Percentiles rank a stretch among this genome's conserved stretches.
phyloP scores from a whole-genome alignment of 2,888 invertebrate species.

The Salpingus planirostris region DNA sequence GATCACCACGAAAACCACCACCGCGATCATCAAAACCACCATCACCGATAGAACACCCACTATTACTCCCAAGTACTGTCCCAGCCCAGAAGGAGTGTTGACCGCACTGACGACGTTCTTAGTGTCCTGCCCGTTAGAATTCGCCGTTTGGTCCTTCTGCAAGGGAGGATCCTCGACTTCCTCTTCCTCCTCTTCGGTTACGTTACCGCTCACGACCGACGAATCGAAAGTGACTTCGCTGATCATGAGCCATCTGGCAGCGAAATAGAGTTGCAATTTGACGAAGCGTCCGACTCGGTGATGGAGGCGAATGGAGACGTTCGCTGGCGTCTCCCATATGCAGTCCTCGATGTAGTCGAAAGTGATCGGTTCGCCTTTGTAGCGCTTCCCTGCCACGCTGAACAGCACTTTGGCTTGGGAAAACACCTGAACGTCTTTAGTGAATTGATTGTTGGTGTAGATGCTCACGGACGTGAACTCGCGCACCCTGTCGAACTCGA shows the following conservation, averaged over 20 bases:
- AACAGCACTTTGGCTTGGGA: slow-evolving; percentile 71
- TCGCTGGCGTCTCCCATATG: slow-evolving; percentile 71
- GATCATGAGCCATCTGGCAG: slow-evolving; percentile 79
- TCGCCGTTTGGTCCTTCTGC: slow-evolving; percentile 28
- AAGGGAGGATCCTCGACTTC: slow-evolving; percentile 14
- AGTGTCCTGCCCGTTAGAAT: slow-evolving; percentile 20
- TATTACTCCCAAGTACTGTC: slow-evolving; percentile 38
- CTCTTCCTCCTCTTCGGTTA: slow-evolving; percentile 27
- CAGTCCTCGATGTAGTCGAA: slow-evolving; percentile 65
- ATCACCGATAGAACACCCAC: slow-evolving; percentile 37
- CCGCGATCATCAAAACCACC: slow-evolving; percentile 36
- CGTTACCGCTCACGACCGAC: slow-evolving; percentile 34
- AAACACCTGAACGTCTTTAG: slow-evolving; percentile 77
- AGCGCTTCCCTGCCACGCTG: slow-evolving; percentile 71
- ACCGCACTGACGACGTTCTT: slow-evolving; percentile 36
- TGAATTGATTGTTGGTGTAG: slow-evolving; percentile 78
- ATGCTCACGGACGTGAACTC: slow-evolving; percentile 79
- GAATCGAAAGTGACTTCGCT: slow-evolving; percentile 86
- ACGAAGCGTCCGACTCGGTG: slow-evolving; percentile 75
- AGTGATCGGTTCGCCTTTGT: slow-evolving; percentile 67
- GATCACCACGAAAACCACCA: slow-evolving; percentile 35
- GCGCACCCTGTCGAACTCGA: slow-evolving; percentile 79
- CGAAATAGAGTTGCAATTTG: slow-evolving; percentile 67
- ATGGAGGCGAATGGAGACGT: slow-evolving; percentile 73
- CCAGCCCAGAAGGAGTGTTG: slow-evolving; percentile 32